Conservation (phyloP, 2,888 invertebrate genomes). For the Leptopilina syphax region DNA sequence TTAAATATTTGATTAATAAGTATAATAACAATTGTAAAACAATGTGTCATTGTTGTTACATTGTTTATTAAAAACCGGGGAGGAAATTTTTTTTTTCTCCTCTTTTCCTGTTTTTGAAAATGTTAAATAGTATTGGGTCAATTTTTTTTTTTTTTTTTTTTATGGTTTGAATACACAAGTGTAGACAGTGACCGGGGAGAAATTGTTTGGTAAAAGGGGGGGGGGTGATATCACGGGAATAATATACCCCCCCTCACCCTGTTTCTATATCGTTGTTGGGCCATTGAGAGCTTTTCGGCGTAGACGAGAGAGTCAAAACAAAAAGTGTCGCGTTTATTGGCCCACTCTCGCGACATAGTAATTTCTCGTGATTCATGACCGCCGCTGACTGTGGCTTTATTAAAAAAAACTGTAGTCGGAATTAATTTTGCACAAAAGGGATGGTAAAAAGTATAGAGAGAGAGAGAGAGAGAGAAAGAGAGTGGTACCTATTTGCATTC, state of each 20-base stretch:
- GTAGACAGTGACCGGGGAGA: conserved; percentile 1
- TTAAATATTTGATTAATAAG: too few species aligned
- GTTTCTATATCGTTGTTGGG: conserved; percentile 34
- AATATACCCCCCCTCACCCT: conserved; percentile 45
- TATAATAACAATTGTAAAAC: too few species aligned
- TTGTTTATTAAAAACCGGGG: too few species aligned
- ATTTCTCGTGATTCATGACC: conserved; percentile 55
- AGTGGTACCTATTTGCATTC: conserved; percentile 32
- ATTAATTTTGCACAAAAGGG: conserved; percentile 55
- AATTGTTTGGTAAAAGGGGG: not conserved
- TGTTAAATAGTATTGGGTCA: too few species aligned
- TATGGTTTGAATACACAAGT: conserved; percentile 1
- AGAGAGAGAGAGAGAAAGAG: not conserved
- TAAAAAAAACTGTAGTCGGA: conserved; percentile 46
- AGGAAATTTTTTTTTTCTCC: too few species aligned
- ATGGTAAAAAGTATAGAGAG: conserved; percentile 15
- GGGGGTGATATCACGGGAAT: conserved; percentile 21
- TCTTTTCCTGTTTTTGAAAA: too few species aligned
- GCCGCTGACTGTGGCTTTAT: conserved; percentile 52
- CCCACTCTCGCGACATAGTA: conserved; percentile 54
- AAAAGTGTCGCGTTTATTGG: conserved; percentile 58
- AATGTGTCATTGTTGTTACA: too few species aligned
- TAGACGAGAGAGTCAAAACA: conserved; percentile 50
- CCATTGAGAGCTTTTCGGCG: conserved; percentile 58
- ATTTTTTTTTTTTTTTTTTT: not conserved